Conservation (phyloP, 1,140 invertebrate genomes). For the Sinella curviseta region DNA sequence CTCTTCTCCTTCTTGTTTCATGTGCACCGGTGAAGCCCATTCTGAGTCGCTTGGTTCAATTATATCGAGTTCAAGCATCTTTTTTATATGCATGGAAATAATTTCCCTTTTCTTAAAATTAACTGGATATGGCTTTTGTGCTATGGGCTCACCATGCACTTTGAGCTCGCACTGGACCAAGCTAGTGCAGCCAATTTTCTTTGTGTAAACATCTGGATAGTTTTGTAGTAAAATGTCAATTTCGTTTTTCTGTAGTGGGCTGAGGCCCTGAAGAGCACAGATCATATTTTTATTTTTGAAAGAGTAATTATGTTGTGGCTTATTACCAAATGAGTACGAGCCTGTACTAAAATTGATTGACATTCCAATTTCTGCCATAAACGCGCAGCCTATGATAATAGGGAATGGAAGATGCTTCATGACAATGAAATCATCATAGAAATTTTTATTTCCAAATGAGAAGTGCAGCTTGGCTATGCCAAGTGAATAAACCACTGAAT, state of each 20-base stretch:
- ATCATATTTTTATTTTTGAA: neutral
- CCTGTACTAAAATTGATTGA: neutral
- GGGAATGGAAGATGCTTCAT: neutral
- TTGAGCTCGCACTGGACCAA: neutral
- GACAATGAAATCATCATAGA: slow-evolving; percentile 2
- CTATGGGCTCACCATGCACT: slow-evolving; percentile 13
- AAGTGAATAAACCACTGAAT: neutral
- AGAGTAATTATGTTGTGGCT: neutral
- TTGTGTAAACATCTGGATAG: neutral
- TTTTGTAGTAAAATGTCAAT: neutral
- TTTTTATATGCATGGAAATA: slow-evolving; percentile 39
- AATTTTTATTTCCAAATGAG: neutral
- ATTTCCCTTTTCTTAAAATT: slow-evolving; percentile 22
- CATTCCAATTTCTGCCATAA: neutral
- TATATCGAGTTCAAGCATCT: slow-evolving; percentile 45
- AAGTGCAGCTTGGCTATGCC: neutral
- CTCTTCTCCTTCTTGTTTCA: slow-evolving; percentile 41
- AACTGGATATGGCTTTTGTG: slow-evolving; percentile 30
- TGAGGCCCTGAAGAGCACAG: neutral
- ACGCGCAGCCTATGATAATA: neutral
- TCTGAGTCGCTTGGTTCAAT: slow-evolving; percentile 43
- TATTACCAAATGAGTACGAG: neutral
- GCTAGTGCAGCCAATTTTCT: slow-evolving; percentile 15
- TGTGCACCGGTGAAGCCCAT: slow-evolving; percentile 44
- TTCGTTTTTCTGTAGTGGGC: neutral